phyloP scores from a whole-genome alignment of 2,113 vertebrate species.

The Toxotes jaculatrix region DNA sequence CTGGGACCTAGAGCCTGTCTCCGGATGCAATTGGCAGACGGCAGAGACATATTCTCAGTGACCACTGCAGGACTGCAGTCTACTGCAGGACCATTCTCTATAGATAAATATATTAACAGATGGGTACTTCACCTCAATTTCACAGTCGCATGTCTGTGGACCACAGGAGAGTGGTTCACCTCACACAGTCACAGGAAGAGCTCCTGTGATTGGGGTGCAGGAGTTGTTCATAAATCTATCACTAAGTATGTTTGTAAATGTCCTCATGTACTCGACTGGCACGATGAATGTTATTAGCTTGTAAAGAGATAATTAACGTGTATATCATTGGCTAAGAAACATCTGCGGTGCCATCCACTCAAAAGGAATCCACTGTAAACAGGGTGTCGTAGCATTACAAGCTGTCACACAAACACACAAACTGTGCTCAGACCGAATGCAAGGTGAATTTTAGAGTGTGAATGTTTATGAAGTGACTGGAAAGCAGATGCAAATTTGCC shows the following conservation, averaged over 20 bases:
- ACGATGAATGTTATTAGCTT: not conserved
- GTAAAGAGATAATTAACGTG: not conserved
- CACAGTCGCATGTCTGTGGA: not conserved
- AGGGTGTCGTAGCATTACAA: no score
- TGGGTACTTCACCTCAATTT: not conserved
- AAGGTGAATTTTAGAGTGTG: no score
- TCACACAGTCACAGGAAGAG: not conserved
- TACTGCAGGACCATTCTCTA: not conserved
- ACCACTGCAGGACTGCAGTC: not conserved
- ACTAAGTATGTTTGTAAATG: not conserved
- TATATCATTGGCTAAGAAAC: not conserved
- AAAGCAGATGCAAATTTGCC: no score
- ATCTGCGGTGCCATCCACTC: not conserved
- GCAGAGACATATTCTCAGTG: not conserved
- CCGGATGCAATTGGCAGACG: not conserved
- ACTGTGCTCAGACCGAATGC: no score
- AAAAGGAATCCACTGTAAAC: not conserved
- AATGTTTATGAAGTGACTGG: no score
- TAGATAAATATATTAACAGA: not conserved
- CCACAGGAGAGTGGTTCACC: not conserved
- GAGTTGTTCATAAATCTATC: not conserved
- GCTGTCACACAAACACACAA: no score
- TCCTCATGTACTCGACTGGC: not conserved
- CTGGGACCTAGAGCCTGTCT: not conserved
- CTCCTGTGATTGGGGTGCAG: not conserved